Evolutionary conservation across 2,888 invertebrate species (phyloP).

Genomic region (Parthenolecanium corni): DNA sequence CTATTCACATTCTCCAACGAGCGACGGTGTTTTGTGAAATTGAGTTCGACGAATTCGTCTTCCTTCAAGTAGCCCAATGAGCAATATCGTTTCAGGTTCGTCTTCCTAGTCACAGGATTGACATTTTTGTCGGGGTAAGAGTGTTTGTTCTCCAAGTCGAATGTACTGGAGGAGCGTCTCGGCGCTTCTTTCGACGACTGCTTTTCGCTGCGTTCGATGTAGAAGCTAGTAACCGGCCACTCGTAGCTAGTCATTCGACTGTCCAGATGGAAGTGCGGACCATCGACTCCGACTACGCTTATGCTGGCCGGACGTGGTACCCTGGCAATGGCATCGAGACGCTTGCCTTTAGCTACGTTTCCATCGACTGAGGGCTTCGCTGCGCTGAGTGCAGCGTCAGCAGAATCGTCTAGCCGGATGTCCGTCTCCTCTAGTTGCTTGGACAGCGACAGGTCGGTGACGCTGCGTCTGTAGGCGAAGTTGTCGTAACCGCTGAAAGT

Average conservation of each 20-base stretch:
- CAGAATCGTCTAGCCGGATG: no score
- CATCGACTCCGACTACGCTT: background rate
- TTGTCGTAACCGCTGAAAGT: constrained; percentile 26
- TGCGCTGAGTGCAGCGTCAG: no score
- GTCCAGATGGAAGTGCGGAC: constrained; percentile 4
- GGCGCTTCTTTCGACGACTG: background rate
- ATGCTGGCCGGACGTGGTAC: no score
- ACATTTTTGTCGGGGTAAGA: background rate
- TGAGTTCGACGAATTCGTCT: constrained; percentile 13
- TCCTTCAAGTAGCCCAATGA: constrained; percentile 20
- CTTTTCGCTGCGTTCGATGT: constrained; percentile 7
- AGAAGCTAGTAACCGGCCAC: constrained; percentile 30
- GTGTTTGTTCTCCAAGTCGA: background rate
- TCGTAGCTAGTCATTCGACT: constrained; percentile 30
- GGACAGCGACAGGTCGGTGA: background rate
- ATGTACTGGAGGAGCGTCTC: constrained; percentile 4
- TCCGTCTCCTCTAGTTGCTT: background rate
- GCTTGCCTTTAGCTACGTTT: background rate
- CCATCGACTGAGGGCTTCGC: background rate
- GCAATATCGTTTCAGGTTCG: constrained; percentile 20
- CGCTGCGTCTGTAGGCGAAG: constrained; percentile 17
- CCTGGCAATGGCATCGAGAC: background rate
- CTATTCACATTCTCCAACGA: constrained; percentile 20
- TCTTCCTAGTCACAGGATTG: constrained; percentile 6
- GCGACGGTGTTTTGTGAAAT: constrained; percentile 12